These are phyloP conservation scores for Tribolium madens DNA, from an alignment of 1,140 invertebrate species.

Conservation along the genomic window DNA sequence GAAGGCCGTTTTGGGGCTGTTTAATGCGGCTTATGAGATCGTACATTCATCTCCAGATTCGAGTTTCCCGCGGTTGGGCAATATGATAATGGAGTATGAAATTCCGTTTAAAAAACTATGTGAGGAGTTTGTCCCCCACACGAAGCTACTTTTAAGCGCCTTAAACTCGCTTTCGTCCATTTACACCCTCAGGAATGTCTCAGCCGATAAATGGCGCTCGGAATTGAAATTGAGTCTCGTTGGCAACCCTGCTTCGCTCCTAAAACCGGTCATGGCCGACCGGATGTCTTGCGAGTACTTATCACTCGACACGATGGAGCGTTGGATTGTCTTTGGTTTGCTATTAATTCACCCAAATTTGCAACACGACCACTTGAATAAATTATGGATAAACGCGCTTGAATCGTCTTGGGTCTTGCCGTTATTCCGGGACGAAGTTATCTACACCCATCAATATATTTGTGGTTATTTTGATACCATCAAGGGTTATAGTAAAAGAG, in stretches of 20 bases:
- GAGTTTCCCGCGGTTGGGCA: conserved; percentile 59
- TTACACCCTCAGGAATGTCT: conserved; percentile 90
- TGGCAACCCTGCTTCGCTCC: conserved; percentile 88
- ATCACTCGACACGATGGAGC: conserved; percentile 94
- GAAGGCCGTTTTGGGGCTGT: conserved; percentile 96
- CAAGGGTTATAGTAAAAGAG: conserved; percentile 93
- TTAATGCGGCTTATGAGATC: conserved; percentile 98
- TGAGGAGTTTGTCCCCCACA: conserved; percentile 97
- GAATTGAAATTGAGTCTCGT: conserved; percentile 95
- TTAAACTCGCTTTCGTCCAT: conserved; percentile 89
- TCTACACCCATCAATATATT: conserved; percentile 95
- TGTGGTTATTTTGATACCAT: conserved; percentile 94
- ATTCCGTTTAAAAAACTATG: conserved; percentile 94
- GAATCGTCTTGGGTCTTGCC: conserved; percentile 95
- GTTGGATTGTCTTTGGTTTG: conserved; percentile 97
- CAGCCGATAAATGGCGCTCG: conserved; percentile 93
- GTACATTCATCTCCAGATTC: conserved; percentile 75
- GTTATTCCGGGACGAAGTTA: conserved; percentile 96
- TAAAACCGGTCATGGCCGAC: conserved; percentile 95
- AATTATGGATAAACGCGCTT: conserved; percentile 91
- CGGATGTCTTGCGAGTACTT: conserved; percentile 98
- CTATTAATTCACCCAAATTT: conserved; percentile 90
- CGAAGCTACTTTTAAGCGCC: conserved; percentile 87
- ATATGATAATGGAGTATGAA: conserved; percentile 98
- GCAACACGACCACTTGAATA: conserved; percentile 82